Base-by-base conservation (phyloP, 2,888 invertebrate species). In the Zele albiditarsus region DNA sequence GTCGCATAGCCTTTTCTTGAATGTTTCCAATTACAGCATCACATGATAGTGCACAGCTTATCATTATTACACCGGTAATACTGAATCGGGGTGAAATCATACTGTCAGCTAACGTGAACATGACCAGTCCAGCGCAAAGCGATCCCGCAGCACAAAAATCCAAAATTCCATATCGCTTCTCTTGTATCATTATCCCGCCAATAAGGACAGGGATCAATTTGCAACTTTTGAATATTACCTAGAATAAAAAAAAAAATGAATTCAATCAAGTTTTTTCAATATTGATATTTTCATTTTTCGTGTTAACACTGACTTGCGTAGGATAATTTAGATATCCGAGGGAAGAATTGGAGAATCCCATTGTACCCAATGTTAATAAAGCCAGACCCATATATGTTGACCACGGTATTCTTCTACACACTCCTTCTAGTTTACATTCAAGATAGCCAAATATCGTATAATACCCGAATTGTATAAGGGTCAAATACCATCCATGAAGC, bases 1-100 rank as follows among this genome's bases (percentile, higher is more conserved):
- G 92, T 84, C 95, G 96, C 95, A 99, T 97, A 0, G 95, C 94
- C 87, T 98, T 98, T 89, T 99, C 98, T 90, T 99, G 98, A 0
- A 98, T 95, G 90, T 99, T 99, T 25, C 98, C 98, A 80, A 99
- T 98, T 12, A 96, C 92, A 0, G 98, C 98, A 90, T 99, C 98
- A 84, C 98, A 98, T 3, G 98, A 90, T 69, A 99, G 89, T 0
- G 98, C 98, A 82, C 95, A 91, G 0, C 94, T 95, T 81, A 96
- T 96, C 90, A 96, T 94, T 0, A 93, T 85, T 0, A 96, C 93
- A 0, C 96, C 96, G 25, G 93, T 85, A 0, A 91, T 87, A 84
- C 94, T 92, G 81, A 95, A 95, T 84, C 93, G 94, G n/a, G 95
- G 95, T 6, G 94, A 94, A 8, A 94, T 91, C 85, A 94, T 91